These are phyloP conservation scores for Oligia strigilis DNA, from an alignment of 2,888 invertebrate species.

Conservation along the genomic window DNA sequence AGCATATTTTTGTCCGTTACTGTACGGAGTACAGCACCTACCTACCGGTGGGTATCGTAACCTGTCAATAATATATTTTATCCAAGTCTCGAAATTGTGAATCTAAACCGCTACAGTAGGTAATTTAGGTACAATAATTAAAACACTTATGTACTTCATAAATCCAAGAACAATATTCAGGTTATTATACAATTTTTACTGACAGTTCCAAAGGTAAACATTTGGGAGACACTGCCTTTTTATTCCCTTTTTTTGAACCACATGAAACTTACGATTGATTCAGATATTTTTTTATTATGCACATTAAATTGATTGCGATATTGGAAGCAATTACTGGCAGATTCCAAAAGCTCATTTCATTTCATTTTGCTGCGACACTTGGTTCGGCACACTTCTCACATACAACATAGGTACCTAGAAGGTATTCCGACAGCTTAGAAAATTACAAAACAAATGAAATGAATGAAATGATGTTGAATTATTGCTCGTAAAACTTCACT, in stretches of 20 bases:
- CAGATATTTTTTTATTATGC: constrained; percentile 19
- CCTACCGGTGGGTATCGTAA: neutral
- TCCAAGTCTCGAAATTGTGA: neutral
- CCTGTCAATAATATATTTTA: neutral
- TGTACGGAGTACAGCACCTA: neutral
- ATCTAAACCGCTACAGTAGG: neutral
- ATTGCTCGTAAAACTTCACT: constrained; percentile 13
- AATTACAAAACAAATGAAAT: too few relatives aligned
- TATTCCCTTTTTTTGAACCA: neutral
- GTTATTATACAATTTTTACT: constrained; percentile 1
- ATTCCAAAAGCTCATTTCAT: constrained; percentile 2
- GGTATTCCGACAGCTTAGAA: neutral
- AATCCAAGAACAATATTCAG: neutral
- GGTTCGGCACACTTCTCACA: constrained; percentile 12
- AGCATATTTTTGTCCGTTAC: neutral
- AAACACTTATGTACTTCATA: neutral
- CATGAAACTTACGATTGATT: constrained; percentile 9
- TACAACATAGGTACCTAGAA: neutral
- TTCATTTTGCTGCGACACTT: constrained; percentile 8
- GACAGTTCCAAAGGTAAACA: constrained; percentile 5
- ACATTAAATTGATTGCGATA: constrained; percentile 11
- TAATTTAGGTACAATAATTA: neutral
- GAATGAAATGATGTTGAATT: too few relatives aligned
- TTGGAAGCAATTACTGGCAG: neutral
- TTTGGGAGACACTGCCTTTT: too few relatives aligned